Conservation (phyloP, 1,140 invertebrate genomes). For the Maconellicoccus hirsutus region DNA sequence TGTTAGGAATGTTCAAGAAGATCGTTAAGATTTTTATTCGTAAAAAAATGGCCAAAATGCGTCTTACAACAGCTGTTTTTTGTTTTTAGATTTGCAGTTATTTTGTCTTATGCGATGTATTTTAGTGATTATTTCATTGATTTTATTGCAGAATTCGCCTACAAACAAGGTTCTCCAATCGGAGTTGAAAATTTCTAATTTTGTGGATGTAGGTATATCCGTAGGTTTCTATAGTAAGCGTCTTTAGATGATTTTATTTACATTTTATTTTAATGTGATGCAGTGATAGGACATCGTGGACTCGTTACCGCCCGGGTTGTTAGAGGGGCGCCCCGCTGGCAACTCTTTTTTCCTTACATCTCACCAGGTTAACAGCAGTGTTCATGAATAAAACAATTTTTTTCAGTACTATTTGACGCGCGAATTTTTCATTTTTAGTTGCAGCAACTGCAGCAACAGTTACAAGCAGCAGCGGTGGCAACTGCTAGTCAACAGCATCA, state of each 20-base stretch:
- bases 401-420: constrained; percentile 25
- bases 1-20: too few relatives aligned
- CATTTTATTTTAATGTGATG: not conserved
- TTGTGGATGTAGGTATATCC: constrained; percentile 12
- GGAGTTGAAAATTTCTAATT: not conserved
- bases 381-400: constrained; percentile 16
- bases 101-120: too few relatives aligned
- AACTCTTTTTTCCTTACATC: constrained; percentile 44
- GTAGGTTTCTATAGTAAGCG: not conserved
- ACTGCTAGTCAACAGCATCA: constrained; percentile 41
- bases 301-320: constrained; percentile 34
- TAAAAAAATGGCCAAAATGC: too few relatives aligned
- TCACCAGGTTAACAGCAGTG: constrained; percentile 37
- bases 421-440: constrained; percentile 36
- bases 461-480: constrained; percentile 33
- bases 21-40: too few relatives aligned
- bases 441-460: constrained; percentile 40
- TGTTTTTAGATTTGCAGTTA: too few relatives aligned
- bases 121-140: too few relatives aligned
- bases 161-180: not conserved
- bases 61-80: too few relatives aligned
- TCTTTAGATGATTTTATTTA: not conserved
- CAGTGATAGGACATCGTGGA: constrained; percentile 41
- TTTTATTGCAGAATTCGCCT: not conserved
- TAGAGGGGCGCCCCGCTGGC: constrained; percentile 44